Evolutionary conservation across 2,888 invertebrate species (phyloP).

Genomic region (Limnephilus rhombicus): DNA sequence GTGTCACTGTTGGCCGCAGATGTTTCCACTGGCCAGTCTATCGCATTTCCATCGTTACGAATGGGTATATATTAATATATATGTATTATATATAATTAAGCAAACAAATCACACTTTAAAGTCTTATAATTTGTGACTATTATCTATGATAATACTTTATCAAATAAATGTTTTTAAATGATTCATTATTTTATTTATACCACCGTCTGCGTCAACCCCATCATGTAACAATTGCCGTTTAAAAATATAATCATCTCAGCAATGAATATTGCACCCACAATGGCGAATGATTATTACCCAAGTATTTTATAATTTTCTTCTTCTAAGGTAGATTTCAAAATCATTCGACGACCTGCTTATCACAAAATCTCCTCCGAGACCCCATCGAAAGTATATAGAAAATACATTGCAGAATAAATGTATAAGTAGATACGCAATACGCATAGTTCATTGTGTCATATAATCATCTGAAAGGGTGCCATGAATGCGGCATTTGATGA

Average conservation of each 20-base stretch:
- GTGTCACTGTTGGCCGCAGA: not conserved
- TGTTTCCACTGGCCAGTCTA: conserved; percentile 40
- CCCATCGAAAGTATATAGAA: too few species aligned
- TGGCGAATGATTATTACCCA: too few species aligned
- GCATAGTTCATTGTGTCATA: not conserved
- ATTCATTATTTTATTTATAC: not conserved
- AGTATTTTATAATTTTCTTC: not conserved
- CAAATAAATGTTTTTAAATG: conserved; percentile 67
- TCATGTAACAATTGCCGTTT: not conserved
- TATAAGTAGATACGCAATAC: too few species aligned
- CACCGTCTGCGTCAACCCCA: not conserved
- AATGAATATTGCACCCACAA: not conserved
- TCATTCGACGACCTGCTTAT: not conserved
- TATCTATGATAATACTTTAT: conserved; percentile 66
- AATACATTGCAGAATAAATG: not conserved
- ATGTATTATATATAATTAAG: conserved; percentile 51
- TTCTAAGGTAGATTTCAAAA: not conserved
- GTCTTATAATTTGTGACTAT: conserved; percentile 65
- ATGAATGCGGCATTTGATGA: not conserved
- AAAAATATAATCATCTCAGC: too few species aligned
- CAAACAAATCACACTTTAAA: conserved; percentile 62
- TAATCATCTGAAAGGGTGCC: not conserved
- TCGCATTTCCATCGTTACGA: conserved; percentile 65
- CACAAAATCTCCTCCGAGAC: not conserved
- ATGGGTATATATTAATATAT: conserved; percentile 53